phyloP scores from a whole-genome alignment of 2,888 invertebrate species.

The Polyommatus iphigenia region DNA sequence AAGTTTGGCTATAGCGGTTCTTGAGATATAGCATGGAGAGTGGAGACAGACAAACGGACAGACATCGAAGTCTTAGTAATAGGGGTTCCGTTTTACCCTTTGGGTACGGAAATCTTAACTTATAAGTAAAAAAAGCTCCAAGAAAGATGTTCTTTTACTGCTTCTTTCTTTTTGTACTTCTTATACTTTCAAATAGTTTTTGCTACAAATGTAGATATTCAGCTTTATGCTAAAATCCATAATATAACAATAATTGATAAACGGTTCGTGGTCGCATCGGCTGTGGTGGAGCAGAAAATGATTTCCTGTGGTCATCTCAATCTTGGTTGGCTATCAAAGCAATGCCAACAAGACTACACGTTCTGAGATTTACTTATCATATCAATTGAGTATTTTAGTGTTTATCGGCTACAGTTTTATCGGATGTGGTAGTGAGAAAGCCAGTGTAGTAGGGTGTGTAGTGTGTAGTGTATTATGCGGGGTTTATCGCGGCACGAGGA shows the following conservation, averaged over 20 bases:
- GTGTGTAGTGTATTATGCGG: constrained; percentile 62
- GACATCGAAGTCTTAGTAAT: too few relatives aligned
- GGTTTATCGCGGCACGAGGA: constrained; percentile 65
- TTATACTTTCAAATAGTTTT: neutral
- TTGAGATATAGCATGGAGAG: too few relatives aligned
- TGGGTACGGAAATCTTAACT: too few relatives aligned
- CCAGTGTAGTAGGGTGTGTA: constrained; percentile 33
- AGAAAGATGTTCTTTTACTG: too few relatives aligned
- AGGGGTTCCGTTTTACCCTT: too few relatives aligned
- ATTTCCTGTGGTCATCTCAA: constrained; percentile 57
- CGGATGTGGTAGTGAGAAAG: neutral
- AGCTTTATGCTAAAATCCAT: neutral
- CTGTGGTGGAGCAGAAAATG: constrained; percentile 61
- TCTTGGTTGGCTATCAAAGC: neutral
- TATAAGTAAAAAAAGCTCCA: too few relatives aligned
- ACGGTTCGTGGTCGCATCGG: constrained; percentile 8
- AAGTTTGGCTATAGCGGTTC: too few relatives aligned
- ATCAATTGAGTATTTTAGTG: neutral
- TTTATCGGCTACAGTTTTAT: neutral
- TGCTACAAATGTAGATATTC: too few relatives aligned
- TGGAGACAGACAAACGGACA: too few relatives aligned
- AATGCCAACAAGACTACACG: neutral
- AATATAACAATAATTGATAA: neutral
- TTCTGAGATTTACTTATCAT: neutral
- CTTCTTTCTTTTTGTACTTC: neutral